Base-by-base conservation (phyloP, 2,888 invertebrate genomes). In the Hetaerina titia region DNA sequence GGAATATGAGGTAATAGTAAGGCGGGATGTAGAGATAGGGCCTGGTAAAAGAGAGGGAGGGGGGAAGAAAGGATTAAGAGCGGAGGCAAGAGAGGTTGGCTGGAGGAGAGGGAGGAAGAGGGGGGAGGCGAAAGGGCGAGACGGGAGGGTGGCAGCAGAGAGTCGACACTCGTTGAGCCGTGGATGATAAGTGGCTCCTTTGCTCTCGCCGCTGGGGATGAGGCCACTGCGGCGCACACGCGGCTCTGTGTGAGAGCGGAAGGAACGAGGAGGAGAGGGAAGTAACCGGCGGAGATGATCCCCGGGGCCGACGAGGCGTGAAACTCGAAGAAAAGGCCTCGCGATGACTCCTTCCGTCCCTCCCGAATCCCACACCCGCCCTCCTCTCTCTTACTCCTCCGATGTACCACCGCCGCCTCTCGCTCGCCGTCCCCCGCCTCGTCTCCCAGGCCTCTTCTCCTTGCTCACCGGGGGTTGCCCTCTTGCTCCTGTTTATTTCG, bases 101-200 rank as follows among this genome's bases (percentile, higher is more conserved):
- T n/a, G 0, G 69, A n/a, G 22, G 17, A 45, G 45, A 56, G 89
- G 17, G 13, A 57, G 45, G 58, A 22, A 56, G 56, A 57, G 57
- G 45, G 56, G 57, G 45, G 56, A 57, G 22, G 89, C 45, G 57
- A 89, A n/a, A 89, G 57, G 45, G 25, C n/a, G 89, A 58, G 89
- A 60, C n/a, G 22, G 58, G 31, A 31, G 31, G 63, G 57, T 19
- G 13, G 90, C 15, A 25, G 25, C 15, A 60, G 25, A 25, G 90
- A 60, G 25, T 58, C 58, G 19, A 56, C 58, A 11, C 25, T 31
- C 90, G 90, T 90, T 60, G 90, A 90, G 90, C 63, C 90, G 90
- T 90, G 90, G 90, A 90, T 63, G 90, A 90, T 64, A 90, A 90
- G 90, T 90, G 25, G 90, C 64, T 64, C 25, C 69, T 69, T 69